phyloP scores from a whole-genome alignment of 2,113 vertebrate genomes.

The Nerophis ophidion region DNA sequence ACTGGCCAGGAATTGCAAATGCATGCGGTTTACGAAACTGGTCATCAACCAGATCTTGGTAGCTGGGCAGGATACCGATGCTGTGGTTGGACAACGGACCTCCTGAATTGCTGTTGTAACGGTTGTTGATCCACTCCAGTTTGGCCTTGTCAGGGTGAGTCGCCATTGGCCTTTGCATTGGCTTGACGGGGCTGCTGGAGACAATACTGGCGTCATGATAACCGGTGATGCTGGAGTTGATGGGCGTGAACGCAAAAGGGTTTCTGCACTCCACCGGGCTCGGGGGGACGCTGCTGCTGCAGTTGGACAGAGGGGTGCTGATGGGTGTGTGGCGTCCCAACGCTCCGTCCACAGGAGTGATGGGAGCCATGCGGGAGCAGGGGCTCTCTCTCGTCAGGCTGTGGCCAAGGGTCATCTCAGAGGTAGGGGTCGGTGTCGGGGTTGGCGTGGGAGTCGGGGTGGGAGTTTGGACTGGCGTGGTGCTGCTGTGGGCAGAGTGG shows the following conservation, averaged over 20 bases:
- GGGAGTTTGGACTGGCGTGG: constrained; percentile 89
- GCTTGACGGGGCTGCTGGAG: constrained; percentile 95
- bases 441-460: constrained; percentile 81
- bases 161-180: constrained; percentile 97
- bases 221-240: constrained; percentile 89
- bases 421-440: constrained; percentile 88
- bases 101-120: constrained; percentile 78
- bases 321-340: constrained; percentile 93
- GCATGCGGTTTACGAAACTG: constrained; percentile 96
- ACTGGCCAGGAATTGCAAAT: constrained; percentile 92
- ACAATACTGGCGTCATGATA: constrained; percentile 95
- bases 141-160: constrained; percentile 98
- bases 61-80: constrained; percentile 88
- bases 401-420: constrained; percentile 87
- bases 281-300: constrained; percentile 94
- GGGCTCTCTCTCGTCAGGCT: constrained; percentile 89
- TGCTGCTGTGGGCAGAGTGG: constrained; percentile 86
- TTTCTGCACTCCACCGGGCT: constrained; percentile 97
- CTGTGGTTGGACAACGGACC: constrained; percentile 78
- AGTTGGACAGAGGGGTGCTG: constrained; percentile 93
- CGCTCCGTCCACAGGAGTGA: constrained; percentile 93
- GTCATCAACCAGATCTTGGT: constrained; percentile 95
- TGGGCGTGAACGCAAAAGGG: constrained; percentile 97
- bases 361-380: constrained; percentile 85
- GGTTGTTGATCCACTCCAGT: constrained; percentile 97